Percentiles rank a stretch among this genome's conserved stretches.
These are phyloP conservation scores for Augochlora pura DNA, from an alignment of 1,140 invertebrate species.

Conservation along the genomic window DNA sequence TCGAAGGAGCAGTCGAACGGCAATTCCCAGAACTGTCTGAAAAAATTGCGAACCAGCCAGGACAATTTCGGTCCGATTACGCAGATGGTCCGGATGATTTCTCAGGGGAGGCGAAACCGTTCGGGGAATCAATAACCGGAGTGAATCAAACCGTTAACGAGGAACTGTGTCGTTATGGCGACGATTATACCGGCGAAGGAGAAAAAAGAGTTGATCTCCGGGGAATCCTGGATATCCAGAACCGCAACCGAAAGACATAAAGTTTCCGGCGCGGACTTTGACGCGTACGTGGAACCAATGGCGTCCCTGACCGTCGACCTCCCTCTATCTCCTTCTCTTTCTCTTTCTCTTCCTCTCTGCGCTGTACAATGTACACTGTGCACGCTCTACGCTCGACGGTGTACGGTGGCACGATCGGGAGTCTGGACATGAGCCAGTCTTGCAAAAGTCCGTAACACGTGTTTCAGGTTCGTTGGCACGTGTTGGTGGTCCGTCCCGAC, in stretches of 20 bases:
- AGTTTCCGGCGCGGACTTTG: background rate
- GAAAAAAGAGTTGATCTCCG: background rate
- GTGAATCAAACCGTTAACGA: constrained; percentile 42
- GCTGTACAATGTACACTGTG: no score
- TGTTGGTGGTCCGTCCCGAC: constrained; percentile 72
- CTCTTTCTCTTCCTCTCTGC: no score
- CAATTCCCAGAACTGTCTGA: no score
- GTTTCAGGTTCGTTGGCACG: constrained; percentile 66
- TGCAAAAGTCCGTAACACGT: constrained; percentile 72
- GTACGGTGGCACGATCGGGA: constrained; percentile 4
- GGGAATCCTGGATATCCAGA: constrained; percentile 25
- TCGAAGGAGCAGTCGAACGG: no score
- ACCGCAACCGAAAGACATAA: background rate
- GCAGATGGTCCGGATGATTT: background rate
- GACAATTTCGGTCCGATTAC: background rate
- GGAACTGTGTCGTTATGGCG: constrained; percentile 27
- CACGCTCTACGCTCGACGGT: no score
- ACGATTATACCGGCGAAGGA: constrained; percentile 27
- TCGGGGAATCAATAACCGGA: constrained; percentile 17
- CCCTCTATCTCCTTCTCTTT: no score
- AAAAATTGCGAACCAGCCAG: background rate
- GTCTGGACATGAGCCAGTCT: constrained; percentile 48
- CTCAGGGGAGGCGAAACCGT: background rate
- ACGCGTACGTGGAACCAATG: background rate
- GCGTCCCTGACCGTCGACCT: constrained; percentile 28